Evolutionary conservation across 2,113 vertebrate genomes (phyloP).

Genomic region (Cyanoramphus novaezelandiae): DNA sequence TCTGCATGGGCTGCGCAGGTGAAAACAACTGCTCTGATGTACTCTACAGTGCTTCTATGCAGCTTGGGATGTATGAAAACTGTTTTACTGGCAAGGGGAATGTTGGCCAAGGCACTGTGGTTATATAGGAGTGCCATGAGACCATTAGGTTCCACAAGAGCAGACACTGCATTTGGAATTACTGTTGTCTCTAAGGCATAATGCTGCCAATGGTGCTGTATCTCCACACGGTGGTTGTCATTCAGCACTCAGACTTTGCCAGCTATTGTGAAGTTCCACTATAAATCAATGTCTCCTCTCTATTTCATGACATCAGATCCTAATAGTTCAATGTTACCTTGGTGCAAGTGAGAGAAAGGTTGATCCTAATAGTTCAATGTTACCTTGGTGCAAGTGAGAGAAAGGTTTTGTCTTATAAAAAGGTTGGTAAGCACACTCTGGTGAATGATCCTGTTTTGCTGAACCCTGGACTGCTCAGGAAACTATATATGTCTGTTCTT

Average conservation of each 20-base stretch:
- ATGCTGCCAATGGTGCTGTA: background rate
- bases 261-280: background rate
- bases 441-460: background rate
- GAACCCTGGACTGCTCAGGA: background rate
- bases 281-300: background rate
- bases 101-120: background rate
- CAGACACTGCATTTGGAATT: background rate
- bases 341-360: too few relatives aligned
- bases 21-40: constrained; percentile 9
- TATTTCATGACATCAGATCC: background rate
- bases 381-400: background rate
- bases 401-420: background rate
- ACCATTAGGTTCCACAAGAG: background rate
- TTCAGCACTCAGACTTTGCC: background rate
- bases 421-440: background rate
- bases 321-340: background rate
- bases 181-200: background rate
- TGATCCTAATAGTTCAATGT: too few relatives aligned
- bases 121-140: background rate
- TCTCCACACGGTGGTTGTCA: background rate
- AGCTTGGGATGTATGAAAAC: background rate
- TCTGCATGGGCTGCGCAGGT: background rate
- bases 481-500: background rate
- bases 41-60: background rate
- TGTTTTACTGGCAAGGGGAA: background rate